Base-by-base conservation (phyloP, 2,797 vertebrate species). In the Brotula barbata region DNA sequence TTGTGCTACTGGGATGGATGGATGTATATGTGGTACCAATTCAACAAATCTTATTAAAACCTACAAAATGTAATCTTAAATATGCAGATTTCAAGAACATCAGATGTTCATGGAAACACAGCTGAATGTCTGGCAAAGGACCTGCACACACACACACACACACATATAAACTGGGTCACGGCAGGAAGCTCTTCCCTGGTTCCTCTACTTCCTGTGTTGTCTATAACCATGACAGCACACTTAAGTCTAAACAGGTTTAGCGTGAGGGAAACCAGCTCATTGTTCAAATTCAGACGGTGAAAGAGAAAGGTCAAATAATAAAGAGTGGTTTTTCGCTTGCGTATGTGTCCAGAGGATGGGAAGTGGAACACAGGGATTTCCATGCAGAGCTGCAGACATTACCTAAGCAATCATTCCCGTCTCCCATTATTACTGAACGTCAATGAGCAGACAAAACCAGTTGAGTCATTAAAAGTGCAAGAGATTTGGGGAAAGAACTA, bases 331-430 rank as follows among this genome's bases (percentile, higher is more conserved):
- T 5, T 36, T 36, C 34, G 12, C 12, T 36, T 36, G 34, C 12
- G 34, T 36, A 14, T 14, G 9, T 36, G 5, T 36, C 45, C 67
- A 52, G 54, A 62, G 64, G 53, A 78, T 41, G 42, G 50, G 59
- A 60, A 72, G 61, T 25, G 51, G 59, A 73, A 81, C 68, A 65
- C 42, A 49, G 16, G 37, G 68, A 78, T 90, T 88, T 89, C 82
- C 81, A 71, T 68, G 57, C 50, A 42, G 33, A 64, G 57, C 75
- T 85, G 76, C 76, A 91, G 89, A 92, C 90, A 14, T 91, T 85
- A 90, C 86, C 87, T 89, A 89, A 91, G 78, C 71, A 67, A 72
- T 78, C 20, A 51, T 64, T 77, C 67, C 58, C 55, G 9, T 28
- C 70, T 68, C 58, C 57, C 63, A 51, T 69, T 79, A 80, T 83